Evolutionary conservation across 1,140 invertebrate genomes (phyloP).

Genomic region (Arion vulgaris): DNA sequence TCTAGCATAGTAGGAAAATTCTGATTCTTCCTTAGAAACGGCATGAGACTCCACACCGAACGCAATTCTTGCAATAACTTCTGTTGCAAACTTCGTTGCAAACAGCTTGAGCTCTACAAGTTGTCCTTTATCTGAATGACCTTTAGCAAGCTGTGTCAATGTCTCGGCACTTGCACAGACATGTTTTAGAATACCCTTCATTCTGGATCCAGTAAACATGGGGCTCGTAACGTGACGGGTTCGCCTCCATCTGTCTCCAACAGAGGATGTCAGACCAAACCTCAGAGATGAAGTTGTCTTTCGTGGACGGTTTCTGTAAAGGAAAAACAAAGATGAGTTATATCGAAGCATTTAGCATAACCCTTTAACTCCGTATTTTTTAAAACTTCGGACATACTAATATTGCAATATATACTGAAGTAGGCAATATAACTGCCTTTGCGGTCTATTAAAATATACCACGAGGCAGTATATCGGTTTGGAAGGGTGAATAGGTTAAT

Average conservation of each 20-base stretch:
- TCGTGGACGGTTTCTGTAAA: neutral
- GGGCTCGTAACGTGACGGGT: conserved; percentile 15
- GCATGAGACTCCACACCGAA: conserved; percentile 8
- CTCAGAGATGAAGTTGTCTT: conserved; percentile 53
- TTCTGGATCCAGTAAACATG: conserved; percentile 21
- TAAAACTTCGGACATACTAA: too few species aligned
- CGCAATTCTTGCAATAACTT: conserved; percentile 11
- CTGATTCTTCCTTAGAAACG: conserved; percentile 34
- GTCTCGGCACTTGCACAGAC: neutral
- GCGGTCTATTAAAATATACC: too few species aligned
- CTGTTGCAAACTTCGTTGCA: neutral
- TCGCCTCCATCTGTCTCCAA: conserved; percentile 10
- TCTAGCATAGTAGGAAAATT: conserved; percentile 3
- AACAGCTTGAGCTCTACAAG: neutral
- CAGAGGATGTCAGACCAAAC: neutral
- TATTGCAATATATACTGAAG: too few species aligned
- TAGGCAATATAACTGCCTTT: too few species aligned
- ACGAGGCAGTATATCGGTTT: too few species aligned
- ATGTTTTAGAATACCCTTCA: conserved; percentile 4
- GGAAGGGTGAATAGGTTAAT: too few species aligned
- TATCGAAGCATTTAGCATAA: too few species aligned
- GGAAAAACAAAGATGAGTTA: neutral
- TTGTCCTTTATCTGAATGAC: neutral
- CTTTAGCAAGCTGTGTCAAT: neutral
- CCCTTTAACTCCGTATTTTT: too few species aligned